Percentiles rank a stretch among this genome's conserved stretches.
phyloP scores from a whole-genome alignment of 2,888 invertebrate species.

The Ornithoptera priamus region DNA sequence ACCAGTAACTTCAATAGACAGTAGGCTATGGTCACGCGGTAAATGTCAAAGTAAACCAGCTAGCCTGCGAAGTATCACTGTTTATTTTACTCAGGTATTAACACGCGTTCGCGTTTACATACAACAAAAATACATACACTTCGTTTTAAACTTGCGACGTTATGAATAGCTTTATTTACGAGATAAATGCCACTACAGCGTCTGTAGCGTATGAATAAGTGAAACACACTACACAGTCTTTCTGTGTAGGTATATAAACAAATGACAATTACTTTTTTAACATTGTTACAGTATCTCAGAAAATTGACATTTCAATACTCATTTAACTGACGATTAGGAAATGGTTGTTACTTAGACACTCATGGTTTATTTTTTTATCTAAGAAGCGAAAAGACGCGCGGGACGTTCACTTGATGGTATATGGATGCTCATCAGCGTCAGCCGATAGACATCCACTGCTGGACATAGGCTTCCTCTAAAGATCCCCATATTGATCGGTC shows the following conservation, averaged over 20 bases:
- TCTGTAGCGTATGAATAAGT: background rate
- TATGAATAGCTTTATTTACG: slow-evolving; percentile 1
- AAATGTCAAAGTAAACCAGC: slow-evolving; percentile 1
- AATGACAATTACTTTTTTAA: no score
- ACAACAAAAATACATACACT: background rate
- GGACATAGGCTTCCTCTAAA: no score
- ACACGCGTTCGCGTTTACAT: background rate
- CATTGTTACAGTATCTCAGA: no score
- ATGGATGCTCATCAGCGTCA: no score
- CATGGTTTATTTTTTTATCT: no score
- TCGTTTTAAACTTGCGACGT: background rate
- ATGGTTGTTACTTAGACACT: no score
- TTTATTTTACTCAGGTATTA: slow-evolving; percentile 1
- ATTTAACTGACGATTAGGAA: no score
- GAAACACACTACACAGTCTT: background rate
- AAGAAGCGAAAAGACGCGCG: no score
- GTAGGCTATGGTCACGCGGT: slow-evolving; percentile 45
- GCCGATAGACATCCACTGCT: no score
- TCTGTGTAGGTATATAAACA: background rate
- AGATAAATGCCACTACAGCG: background rate
- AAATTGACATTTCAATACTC: no score
- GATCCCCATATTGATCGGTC: no score
- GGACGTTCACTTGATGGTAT: no score
- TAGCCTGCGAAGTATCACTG: slow-evolving; percentile 3
- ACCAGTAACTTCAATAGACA: slow-evolving; percentile 39